phyloP scores from a whole-genome alignment of 2,113 vertebrate genomes.

The Gadus chalcogrammus region DNA sequence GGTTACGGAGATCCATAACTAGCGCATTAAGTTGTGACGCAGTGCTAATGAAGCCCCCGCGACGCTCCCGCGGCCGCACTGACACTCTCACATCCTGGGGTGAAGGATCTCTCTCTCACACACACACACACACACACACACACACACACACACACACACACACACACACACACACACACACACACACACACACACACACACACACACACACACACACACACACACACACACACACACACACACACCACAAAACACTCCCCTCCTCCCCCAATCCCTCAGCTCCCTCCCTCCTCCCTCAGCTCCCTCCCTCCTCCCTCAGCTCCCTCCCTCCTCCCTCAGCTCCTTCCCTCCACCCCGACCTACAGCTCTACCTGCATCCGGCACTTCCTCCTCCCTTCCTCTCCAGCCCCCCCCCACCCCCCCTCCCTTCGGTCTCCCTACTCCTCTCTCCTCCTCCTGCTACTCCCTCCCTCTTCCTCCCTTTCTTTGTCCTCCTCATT shows the following conservation, averaged over 20 bases:
- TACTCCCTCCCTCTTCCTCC: too few species aligned
- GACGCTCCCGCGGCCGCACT: constrained; percentile 51
- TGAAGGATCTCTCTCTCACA: constrained; percentile 38
- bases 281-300: too few species aligned
- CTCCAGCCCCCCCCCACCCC: constrained; percentile 6
- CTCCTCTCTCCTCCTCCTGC: too few species aligned
- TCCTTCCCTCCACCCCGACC: neutral
- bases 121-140: too few species aligned
- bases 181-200: too few species aligned
- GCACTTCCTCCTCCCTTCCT: neutral
- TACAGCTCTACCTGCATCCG: neutral
- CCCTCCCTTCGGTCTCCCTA: too few species aligned
- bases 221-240: too few species aligned
- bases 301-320: too few species aligned
- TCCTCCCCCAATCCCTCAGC: neutral
- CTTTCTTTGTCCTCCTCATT: neutral
- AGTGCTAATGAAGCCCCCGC: constrained; percentile 59
- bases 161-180: too few species aligned
- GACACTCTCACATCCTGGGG: constrained; percentile 57
- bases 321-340: too few species aligned
- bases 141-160: too few species aligned
- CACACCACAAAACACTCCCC: constrained; percentile 4
- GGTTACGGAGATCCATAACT: constrained; percentile 35
- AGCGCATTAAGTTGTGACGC: constrained; percentile 44
- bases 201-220: too few species aligned